phyloP scores from a whole-genome alignment of 2,888 invertebrate species.

The Celastrina argiolus region DNA sequence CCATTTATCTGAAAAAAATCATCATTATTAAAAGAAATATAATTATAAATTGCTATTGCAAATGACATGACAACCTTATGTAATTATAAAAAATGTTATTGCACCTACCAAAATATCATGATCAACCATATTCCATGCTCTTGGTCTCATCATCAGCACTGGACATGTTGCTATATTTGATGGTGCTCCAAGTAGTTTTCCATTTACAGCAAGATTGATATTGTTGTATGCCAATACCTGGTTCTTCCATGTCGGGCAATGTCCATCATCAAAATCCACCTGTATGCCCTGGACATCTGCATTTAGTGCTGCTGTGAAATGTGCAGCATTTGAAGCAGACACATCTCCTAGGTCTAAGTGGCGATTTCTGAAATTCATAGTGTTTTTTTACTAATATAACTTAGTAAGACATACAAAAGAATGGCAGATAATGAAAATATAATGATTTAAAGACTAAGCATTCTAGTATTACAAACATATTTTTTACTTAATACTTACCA shows the following conservation, averaged over 20 bases:
- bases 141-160: slow-evolving; percentile 81
- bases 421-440: background rate
- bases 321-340: slow-evolving; percentile 77
- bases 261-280: slow-evolving; percentile 84
- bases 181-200: slow-evolving; percentile 70
- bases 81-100: background rate
- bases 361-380: slow-evolving; percentile 61
- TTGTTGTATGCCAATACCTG: slow-evolving; percentile 81
- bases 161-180: slow-evolving; percentile 74
- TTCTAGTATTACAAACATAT: background rate
- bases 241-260: slow-evolving; percentile 85
- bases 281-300: slow-evolving; percentile 79
- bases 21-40: background rate
- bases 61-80: too few species aligned
- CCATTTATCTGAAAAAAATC: slow-evolving; percentile 77
- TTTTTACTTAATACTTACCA: background rate
- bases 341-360: slow-evolving; percentile 82
- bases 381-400: background rate
- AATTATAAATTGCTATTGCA: too few species aligned
- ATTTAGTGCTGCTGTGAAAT: slow-evolving; percentile 75
- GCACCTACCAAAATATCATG: slow-evolving; percentile 75
- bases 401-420: background rate
- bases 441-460: background rate
- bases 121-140: slow-evolving; percentile 87
- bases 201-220: slow-evolving; percentile 74